Base-by-base conservation (phyloP, 92 coral and sea anemone species). In the Micromussa lordhowensis region DNA sequence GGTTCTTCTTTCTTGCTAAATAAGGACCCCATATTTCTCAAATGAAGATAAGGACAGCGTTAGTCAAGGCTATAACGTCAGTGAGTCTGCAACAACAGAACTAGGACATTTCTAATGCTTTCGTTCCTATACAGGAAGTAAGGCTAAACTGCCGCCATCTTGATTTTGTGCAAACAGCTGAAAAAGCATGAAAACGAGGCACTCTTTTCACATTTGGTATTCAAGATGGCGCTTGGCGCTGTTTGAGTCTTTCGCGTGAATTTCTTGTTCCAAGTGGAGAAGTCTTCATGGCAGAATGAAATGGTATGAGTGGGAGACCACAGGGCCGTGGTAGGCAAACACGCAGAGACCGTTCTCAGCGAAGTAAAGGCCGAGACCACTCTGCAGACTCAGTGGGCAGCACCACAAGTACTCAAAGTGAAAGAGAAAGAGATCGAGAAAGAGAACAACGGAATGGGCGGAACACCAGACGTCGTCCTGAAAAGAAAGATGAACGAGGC, bases 281-380 rank as follows among this genome's bases (percentile, higher is more conserved):
- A 79, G 88, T 85, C 96, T 78, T 88, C 91, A 92, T 83, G 94
- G 93, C 96, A 95, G 96, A 96, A 97, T 97, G 99, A 97, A 85
- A 95, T 94, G 99, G 98, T 87, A 97, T 97, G 99, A 97, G 98
- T 85, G 96, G 95, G 94, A 96, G 99, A 96, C 90, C 94, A 88
- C 98, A 94, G 97, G 99, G 98, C 95, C 98, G 99, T 88, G 98
- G 91, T 96, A 97, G 99, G 96, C 99, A 96, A 89, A 85, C 94
- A 91, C 98, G 99, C 95, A 97, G 97, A 87, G 99, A 97, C 93
- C 99, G 99, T 88, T 91, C 99, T 94, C 96, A 93, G 91, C 98
- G 97, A 79, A 96, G 74, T 74, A 96, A 94, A 93, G 95, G 93
- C 82, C 98, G 99, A 59, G 99, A 97, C 81, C 92, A 93, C 85